Conservation (phyloP, 2,113 vertebrate genomes). For the Myxocyprinus asiaticus region DNA sequence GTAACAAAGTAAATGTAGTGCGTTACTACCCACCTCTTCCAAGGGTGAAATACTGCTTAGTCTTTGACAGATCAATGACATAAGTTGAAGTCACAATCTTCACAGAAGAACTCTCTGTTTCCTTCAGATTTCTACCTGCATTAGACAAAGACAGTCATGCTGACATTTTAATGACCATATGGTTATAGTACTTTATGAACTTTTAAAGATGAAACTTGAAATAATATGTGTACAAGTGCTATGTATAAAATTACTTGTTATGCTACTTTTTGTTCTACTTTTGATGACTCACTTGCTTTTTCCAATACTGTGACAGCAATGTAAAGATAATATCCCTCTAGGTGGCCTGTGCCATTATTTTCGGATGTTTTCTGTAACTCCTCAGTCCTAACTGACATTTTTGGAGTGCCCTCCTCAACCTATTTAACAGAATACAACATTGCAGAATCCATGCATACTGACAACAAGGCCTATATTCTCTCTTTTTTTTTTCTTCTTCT, state of each 20-base stretch:
- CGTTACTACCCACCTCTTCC: too few relatives aligned
- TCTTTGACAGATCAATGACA: slow-evolving; percentile 69
- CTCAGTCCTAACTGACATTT: slow-evolving; percentile 55
- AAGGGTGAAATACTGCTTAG: slow-evolving; percentile 69
- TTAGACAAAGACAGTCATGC: background rate
- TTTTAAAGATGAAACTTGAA: too few relatives aligned
- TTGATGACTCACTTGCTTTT: slow-evolving; percentile 71
- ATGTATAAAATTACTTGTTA: too few relatives aligned
- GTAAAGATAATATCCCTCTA: slow-evolving; percentile 65
- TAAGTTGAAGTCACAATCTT: slow-evolving; percentile 75
- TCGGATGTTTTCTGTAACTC: slow-evolving; percentile 57
- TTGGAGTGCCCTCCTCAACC: slow-evolving; percentile 64
- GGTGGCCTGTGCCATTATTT: slow-evolving; percentile 45
- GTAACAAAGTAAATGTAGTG: too few relatives aligned
- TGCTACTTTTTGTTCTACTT: background rate
- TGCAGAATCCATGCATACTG: too few relatives aligned
- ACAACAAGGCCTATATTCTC: too few relatives aligned
- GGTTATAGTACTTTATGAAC: too few relatives aligned
- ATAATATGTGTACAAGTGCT: too few relatives aligned
- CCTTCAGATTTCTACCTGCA: slow-evolving; percentile 70
- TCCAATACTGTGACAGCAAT: slow-evolving; percentile 69
- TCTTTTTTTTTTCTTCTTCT: too few relatives aligned
- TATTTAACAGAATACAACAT: slow-evolving; percentile 44
- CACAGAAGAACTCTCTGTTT: slow-evolving; percentile 68
- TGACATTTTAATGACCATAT: too few relatives aligned